These are phyloP conservation scores for Cremastobaeus sp. DNA, from an alignment of 2,888 invertebrate genomes.

Conservation along the genomic window DNA sequence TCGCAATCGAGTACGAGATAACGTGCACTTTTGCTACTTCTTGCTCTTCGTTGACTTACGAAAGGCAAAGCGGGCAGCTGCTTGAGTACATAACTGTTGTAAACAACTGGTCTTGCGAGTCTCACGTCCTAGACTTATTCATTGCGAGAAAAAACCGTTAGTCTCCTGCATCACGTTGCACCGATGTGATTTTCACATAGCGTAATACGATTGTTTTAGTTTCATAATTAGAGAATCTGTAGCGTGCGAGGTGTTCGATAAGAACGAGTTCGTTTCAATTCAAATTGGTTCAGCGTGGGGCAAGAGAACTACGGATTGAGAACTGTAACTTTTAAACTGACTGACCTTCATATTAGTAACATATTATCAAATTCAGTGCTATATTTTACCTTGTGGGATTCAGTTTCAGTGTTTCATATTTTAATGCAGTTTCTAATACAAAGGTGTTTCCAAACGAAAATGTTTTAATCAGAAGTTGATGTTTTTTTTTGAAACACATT, in stretches of 20 bases:
- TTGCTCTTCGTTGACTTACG: conserved; percentile 37
- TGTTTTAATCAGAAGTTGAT: too few species aligned
- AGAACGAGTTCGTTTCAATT: too few species aligned
- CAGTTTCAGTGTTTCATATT: too few species aligned
- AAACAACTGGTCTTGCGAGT: conserved; percentile 63
- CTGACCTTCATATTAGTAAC: too few species aligned
- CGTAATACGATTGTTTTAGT: conserved; percentile 41
- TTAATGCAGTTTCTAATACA: too few species aligned
- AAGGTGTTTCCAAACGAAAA: too few species aligned
- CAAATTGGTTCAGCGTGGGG: too few species aligned
- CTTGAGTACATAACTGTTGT: conserved; percentile 66
- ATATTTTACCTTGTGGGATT: too few species aligned
- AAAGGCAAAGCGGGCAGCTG: conserved; percentile 59
- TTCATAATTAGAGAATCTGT: conserved; percentile 38
- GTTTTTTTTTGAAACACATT: too few species aligned
- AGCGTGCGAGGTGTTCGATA: not conserved
- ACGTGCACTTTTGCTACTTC: conserved; percentile 39
- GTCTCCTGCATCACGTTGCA: conserved; percentile 71
- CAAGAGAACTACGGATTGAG: too few species aligned
- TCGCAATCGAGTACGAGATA: conserved; percentile 24
- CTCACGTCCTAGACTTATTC: conserved; percentile 71
- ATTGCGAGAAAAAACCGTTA: conserved; percentile 74
- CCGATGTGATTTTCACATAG: conserved; percentile 68
- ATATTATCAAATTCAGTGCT: too few species aligned
- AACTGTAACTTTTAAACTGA: too few species aligned